phyloP scores from a whole-genome alignment of 2,797 vertebrate genomes.

The Chloroceryle inda region DNA sequence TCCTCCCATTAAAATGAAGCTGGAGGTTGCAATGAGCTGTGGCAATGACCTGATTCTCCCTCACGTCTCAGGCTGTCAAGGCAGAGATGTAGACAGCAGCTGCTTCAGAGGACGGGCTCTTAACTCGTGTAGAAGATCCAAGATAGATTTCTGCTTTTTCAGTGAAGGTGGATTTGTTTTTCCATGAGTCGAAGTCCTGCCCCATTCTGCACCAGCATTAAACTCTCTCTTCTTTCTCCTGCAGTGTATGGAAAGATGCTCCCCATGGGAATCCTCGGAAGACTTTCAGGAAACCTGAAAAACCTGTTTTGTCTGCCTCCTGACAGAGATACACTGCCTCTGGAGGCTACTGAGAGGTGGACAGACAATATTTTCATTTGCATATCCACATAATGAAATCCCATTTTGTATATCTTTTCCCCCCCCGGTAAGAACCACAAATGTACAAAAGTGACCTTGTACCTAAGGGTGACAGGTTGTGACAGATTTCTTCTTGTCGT shows the following conservation, averaged over 20 bases:
- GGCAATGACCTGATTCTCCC: background rate
- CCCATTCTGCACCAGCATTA: background rate
- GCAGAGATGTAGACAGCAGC: background rate
- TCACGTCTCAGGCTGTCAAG: background rate
- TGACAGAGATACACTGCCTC: background rate
- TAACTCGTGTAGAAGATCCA: background rate
- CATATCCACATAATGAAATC: background rate
- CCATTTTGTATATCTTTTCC: background rate
- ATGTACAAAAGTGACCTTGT: background rate
- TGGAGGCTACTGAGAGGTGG: background rate
- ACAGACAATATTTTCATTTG: background rate
- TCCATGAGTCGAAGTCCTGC: background rate
- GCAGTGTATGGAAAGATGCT: background rate
- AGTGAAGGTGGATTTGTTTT: background rate
- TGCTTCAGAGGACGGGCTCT: background rate
- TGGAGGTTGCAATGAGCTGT: background rate
- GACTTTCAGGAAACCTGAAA: constrained; percentile 13
- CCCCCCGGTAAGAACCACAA: background rate
- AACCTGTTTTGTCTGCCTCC: background rate
- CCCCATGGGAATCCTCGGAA: background rate
- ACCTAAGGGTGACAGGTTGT: background rate
- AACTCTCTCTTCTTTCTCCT: background rate
- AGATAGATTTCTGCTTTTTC: background rate
- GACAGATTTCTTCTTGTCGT: background rate
- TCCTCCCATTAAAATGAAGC: background rate